phyloP scores from a whole-genome alignment of 2,797 vertebrate species.

The Peromyscus nudipes region DNA sequence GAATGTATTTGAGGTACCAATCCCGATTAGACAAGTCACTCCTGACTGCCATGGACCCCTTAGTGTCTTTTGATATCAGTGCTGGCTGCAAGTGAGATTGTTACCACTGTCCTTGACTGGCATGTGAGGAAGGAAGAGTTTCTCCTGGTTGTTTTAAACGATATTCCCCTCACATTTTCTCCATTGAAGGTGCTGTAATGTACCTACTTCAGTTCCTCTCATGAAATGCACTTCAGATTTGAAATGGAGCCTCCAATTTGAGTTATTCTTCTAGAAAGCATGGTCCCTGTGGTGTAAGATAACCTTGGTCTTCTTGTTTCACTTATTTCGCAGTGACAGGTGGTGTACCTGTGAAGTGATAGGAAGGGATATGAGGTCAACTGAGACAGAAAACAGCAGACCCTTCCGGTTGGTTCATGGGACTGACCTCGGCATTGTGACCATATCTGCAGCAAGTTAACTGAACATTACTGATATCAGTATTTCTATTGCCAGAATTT shows the following conservation, averaged over 20 bases:
- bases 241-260: background rate
- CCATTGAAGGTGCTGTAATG: background rate
- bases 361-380: background rate
- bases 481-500: background rate
- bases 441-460: background rate
- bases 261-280: background rate
- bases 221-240: background rate
- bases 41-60: background rate
- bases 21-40: background rate
- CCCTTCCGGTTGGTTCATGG: background rate
- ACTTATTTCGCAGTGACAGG: background rate
- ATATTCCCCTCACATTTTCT: background rate
- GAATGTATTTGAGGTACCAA: background rate
- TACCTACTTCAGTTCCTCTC: background rate
- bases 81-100: background rate
- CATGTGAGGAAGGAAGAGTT: background rate
- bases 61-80: background rate
- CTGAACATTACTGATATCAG: background rate
- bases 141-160: background rate
- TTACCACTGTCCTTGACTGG: background rate
- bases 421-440: background rate
- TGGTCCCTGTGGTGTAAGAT: background rate
- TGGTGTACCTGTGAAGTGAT: background rate
- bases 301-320: background rate
- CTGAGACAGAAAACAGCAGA: background rate